Conservation (phyloP, 2,113 vertebrate species). For the Neolamprologus hecqui region DNA sequence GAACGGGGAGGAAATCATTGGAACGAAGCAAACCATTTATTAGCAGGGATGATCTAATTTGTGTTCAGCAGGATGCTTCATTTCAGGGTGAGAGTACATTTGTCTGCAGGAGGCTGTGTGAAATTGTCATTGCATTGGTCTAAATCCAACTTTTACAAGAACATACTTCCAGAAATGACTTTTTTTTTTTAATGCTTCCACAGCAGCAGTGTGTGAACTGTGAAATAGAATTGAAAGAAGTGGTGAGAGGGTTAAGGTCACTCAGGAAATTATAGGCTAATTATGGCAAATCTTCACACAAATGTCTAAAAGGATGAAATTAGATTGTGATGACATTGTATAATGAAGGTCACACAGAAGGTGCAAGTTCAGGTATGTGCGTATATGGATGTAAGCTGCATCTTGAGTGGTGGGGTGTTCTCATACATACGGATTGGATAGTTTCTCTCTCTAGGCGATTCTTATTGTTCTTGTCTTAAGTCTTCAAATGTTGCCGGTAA, state of each 20-base stretch:
- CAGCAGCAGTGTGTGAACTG: not conserved
- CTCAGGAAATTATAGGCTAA: not conserved
- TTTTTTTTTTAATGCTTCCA: not conserved
- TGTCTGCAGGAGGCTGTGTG: not conserved
- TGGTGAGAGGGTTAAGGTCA: not conserved
- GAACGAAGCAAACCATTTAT: conserved; percentile 46
- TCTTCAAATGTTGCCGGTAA: not conserved
- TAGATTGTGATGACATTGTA: not conserved
- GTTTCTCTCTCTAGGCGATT: not conserved
- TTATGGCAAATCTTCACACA: not conserved
- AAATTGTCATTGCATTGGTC: not conserved
- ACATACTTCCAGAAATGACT: not conserved
- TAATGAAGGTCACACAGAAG: not conserved
- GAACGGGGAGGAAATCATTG: conserved; percentile 31
- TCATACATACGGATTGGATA: not conserved
- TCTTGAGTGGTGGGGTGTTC: not conserved
- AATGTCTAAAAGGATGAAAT: not conserved
- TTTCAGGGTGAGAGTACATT: not conserved
- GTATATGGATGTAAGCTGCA: not conserved
- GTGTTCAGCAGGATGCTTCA: conserved; percentile 20
- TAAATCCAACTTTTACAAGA: conserved; percentile 5
- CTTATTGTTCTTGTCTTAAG: not conserved
- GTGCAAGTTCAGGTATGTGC: not conserved
- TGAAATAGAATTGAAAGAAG: not conserved
- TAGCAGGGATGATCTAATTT: conserved; percentile 49